Percentiles rank a stretch among this genome's conserved stretches.
Evolutionary conservation across 2,888 invertebrate genomes (phyloP).

Genomic region (Andricus curvator): DNA sequence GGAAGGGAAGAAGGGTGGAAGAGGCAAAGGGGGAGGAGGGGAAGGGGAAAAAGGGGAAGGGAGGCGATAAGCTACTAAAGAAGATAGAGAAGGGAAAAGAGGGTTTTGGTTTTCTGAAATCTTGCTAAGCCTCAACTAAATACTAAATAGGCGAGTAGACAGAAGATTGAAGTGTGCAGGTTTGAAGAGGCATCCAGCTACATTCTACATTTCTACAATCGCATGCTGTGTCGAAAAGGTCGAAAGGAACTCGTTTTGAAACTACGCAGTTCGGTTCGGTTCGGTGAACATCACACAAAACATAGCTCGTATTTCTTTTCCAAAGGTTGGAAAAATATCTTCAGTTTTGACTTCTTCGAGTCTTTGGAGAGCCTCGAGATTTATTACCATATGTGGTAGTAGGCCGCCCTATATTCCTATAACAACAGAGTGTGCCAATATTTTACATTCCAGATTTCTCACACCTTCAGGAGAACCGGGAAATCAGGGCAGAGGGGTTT

Average conservation of each 20-base stretch:
- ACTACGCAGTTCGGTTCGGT: slow-evolving; percentile 1
- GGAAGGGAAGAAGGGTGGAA: too few relatives aligned
- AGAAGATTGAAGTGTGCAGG: background rate
- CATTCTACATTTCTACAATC: background rate
- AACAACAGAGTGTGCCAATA: background rate
- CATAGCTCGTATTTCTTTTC: background rate
- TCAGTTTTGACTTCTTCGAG: background rate
- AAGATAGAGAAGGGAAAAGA: too few relatives aligned
- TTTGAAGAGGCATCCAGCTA: background rate
- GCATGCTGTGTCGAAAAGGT: background rate
- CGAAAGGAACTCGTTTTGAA: slow-evolving; percentile 1
- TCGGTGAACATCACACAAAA: slow-evolving; percentile 1
- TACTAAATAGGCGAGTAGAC: background rate
- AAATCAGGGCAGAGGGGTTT: too few relatives aligned
- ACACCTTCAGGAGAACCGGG: too few relatives aligned
- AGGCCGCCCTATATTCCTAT: background rate
- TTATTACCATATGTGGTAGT: background rate
- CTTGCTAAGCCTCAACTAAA: background rate
- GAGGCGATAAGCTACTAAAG: too few relatives aligned
- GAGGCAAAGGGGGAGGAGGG: too few relatives aligned
- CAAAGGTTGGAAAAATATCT: background rate
- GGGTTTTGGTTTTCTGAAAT: too few relatives aligned
- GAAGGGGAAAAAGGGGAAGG: too few relatives aligned
- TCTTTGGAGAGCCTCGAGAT: background rate
- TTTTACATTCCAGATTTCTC: background rate